These are phyloP conservation scores for Cryptoprocta ferox DNA, from an alignment of 2,797 vertebrate genomes.

Conservation along the genomic window DNA sequence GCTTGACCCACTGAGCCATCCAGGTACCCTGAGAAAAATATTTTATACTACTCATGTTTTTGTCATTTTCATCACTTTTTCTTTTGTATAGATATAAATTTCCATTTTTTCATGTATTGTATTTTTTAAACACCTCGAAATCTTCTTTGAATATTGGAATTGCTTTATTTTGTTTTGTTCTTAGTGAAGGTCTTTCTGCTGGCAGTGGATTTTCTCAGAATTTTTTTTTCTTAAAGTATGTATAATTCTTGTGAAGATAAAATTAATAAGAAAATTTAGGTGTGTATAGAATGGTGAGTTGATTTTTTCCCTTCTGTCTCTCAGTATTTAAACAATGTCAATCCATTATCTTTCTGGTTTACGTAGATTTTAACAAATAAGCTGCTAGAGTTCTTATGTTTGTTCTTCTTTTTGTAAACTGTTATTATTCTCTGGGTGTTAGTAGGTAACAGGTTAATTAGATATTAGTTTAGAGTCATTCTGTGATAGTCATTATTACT, in stretches of 20 bases:
- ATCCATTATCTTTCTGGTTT: not conserved
- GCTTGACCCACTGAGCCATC: too few species aligned
- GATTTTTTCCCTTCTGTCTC: not conserved
- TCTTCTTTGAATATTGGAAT: not conserved
- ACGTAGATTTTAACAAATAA: not conserved
- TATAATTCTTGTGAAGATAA: not conserved
- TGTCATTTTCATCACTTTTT: not conserved
- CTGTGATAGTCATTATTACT: not conserved
- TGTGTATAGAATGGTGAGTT: not conserved
- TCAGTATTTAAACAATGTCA: not conserved
- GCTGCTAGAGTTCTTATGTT: not conserved
- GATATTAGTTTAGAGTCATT: not conserved
- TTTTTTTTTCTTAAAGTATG: not conserved
- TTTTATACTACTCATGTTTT: not conserved
- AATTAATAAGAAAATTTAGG: not conserved
- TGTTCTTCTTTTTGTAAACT: not conserved
- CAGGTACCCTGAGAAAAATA: not conserved
- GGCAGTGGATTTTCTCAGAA: not conserved
- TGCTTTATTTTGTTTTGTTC: not conserved
- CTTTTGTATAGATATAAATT: not conserved
- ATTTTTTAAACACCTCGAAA: not conserved
- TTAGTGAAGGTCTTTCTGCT: not conserved
- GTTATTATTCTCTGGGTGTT: not conserved
- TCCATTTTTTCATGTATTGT: not conserved
- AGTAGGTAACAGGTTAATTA: not conserved